Evolutionary conservation across 2,113 vertebrate genomes (phyloP).

Genomic region (Indicator maculatus): DNA sequence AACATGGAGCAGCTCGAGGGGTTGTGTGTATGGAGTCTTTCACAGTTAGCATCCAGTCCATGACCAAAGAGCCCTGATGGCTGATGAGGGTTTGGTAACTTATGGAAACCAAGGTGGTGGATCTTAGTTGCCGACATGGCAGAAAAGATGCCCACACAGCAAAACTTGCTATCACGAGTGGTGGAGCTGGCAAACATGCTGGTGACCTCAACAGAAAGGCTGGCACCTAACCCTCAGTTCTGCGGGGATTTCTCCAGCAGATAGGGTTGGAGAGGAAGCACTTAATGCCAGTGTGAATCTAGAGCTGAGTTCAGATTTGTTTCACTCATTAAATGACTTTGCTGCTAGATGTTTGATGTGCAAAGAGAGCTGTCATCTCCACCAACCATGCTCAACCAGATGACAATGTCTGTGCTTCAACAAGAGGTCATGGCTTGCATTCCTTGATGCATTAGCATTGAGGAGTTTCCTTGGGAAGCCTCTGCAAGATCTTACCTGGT

Average conservation of each 20-base stretch:
- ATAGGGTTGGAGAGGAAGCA: not conserved
- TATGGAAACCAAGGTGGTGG: not conserved
- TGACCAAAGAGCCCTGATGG: not conserved
- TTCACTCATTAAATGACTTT: not conserved
- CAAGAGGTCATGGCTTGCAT: rapidly evolving
- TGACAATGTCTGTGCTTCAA: not conserved
- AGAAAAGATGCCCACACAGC: not conserved
- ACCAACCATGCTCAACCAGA: not conserved
- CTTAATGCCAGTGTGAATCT: not conserved
- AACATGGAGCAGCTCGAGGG: not conserved
- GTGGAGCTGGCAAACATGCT: not conserved
- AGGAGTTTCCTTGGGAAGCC: not conserved
- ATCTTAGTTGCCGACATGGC: not conserved
- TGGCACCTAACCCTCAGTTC: not conserved
- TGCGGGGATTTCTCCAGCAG: not conserved
- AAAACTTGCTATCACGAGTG: not conserved
- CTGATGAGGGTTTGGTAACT: not conserved
- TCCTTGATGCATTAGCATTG: not conserved
- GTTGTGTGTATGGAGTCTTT: not conserved
- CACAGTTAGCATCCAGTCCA: not conserved
- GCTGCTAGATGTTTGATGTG: not conserved
- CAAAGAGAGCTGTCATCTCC: not conserved
- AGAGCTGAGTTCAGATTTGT: not conserved
- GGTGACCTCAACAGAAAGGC: not conserved
- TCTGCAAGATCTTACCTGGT: not conserved